phyloP scores from a whole-genome alignment of 2,113 vertebrate genomes.

The Epinephelus fuscoguttatus region DNA sequence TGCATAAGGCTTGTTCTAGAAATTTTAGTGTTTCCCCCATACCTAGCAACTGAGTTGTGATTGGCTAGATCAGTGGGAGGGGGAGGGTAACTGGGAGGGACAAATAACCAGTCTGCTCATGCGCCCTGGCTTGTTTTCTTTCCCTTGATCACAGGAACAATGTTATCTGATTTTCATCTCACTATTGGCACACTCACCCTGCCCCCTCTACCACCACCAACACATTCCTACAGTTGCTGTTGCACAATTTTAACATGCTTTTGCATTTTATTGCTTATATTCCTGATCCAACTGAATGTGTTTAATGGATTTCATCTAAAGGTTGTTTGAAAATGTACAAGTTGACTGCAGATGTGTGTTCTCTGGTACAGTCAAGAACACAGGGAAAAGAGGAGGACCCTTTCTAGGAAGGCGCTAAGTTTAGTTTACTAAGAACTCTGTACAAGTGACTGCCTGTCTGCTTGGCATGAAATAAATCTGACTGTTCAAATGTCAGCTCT shows the following conservation, averaged over 20 bases:
- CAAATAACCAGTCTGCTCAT: constrained; percentile 60
- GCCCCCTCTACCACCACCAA: neutral
- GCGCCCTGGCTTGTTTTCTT: constrained; percentile 75
- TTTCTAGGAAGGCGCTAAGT: constrained; percentile 48
- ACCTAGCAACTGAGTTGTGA: constrained; percentile 85
- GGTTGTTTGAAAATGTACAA: neutral
- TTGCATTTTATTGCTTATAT: neutral
- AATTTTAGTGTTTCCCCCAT: constrained; percentile 51
- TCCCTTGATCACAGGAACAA: constrained; percentile 66
- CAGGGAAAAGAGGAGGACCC: neutral
- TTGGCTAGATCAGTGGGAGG: constrained; percentile 77
- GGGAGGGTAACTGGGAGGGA: constrained; percentile 59
- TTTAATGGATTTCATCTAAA: neutral
- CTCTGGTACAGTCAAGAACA: neutral
- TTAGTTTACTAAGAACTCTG: constrained; percentile 47
- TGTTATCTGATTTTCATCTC: constrained; percentile 74
- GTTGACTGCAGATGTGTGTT: neutral
- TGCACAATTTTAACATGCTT: constrained; percentile 17
- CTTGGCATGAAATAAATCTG: constrained; percentile 1
- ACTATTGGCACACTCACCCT: constrained; percentile 19
- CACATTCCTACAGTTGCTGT: constrained; percentile 47
- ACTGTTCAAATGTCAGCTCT: neutral
- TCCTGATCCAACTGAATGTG: neutral
- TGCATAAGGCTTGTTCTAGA: constrained; percentile 71
- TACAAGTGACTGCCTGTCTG: constrained; percentile 9